Evolutionary conservation across 2,113 vertebrate species (phyloP).

Genomic region (Takifugu flavidus): DNA sequence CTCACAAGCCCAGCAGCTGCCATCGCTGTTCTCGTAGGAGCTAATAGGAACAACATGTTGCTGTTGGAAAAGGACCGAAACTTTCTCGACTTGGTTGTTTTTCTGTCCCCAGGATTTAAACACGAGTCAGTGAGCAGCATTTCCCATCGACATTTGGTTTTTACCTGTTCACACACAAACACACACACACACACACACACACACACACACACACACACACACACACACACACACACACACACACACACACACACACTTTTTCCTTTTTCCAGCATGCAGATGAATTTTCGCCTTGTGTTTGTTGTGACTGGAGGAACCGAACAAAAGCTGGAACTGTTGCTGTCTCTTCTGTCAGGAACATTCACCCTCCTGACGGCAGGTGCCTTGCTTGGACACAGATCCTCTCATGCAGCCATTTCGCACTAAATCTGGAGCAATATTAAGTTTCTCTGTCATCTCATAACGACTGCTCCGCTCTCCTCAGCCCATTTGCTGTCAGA

Average conservation of each 20-base stretch:
- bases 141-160: conserved; percentile 2
- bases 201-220: too few species aligned
- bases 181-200: too few species aligned
- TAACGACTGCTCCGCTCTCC: conserved; percentile 24
- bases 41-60: conserved; percentile 75
- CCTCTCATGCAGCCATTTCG: too few species aligned
- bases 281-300: not conserved
- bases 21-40: conserved; percentile 57
- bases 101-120: conserved; percentile 14
- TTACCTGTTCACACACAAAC: not conserved
- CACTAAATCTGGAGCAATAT: conserved; percentile 4
- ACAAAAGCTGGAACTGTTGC: too few species aligned
- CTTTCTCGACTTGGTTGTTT: conserved; percentile 11
- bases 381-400: conserved; percentile 16
- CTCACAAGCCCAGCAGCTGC: conserved; percentile 68
- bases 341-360: too few species aligned
- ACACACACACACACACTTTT: too few species aligned
- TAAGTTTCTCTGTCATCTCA: conserved; percentile 20
- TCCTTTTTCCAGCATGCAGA: too few species aligned
- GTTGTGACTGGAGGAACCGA: not conserved
- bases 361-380: conserved; percentile 14
- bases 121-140: not conserved
- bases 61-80: conserved; percentile 37
- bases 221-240: too few species aligned
- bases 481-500: conserved; percentile 38